These are phyloP conservation scores for Drosophila affinis DNA, from an alignment of 2,888 invertebrate genomes.

Conservation along the genomic window DNA sequence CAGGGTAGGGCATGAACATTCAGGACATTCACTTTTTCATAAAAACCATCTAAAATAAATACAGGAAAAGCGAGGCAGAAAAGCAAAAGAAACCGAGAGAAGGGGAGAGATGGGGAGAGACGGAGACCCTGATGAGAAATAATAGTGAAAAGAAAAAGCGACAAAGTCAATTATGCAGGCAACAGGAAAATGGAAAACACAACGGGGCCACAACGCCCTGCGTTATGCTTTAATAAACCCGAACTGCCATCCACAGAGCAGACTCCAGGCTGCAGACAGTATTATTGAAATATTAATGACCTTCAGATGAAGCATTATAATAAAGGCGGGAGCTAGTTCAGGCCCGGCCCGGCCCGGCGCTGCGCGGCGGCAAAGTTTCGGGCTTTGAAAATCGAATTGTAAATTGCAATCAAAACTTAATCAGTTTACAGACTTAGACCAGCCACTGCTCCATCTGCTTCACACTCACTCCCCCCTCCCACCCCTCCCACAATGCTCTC, in stretches of 20 bases:
- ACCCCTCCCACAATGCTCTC: not conserved
- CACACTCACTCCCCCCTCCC: no score
- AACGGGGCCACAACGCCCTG: slow-evolving; percentile 23
- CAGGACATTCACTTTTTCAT: slow-evolving; percentile 68
- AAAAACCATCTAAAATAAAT: slow-evolving; percentile 66
- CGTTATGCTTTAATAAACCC: slow-evolving; percentile 48
- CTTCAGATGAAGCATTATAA: slow-evolving; percentile 51
- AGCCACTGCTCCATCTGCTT: not conserved
- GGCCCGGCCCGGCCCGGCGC: not conserved
- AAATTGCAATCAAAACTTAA: slow-evolving; percentile 78
- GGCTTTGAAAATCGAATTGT: slow-evolving; percentile 67
- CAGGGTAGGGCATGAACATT: slow-evolving; percentile 40
- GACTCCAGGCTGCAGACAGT: slow-evolving; percentile 40
- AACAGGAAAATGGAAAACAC: slow-evolving; percentile 39
- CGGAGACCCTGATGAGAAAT: slow-evolving; percentile 54
- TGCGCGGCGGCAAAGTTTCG: slow-evolving; percentile 56
- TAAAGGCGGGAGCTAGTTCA: slow-evolving; percentile 13
- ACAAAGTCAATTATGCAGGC: slow-evolving; percentile 79
- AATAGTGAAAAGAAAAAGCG: slow-evolving; percentile 64
- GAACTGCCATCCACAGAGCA: slow-evolving; percentile 49
- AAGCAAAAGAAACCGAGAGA: not conserved
- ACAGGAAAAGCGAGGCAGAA: slow-evolving; percentile 16
- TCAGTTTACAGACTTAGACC: slow-evolving; percentile 73
- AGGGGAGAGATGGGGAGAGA: not conserved
- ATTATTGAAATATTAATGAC: slow-evolving; percentile 76